A percentile compares a stretch with the other conserved stretches of the same genome.
These are phyloP conservation scores for Ophonus ardosiacus DNA, from an alignment of 2,888 invertebrate species.

Conservation along the genomic window DNA sequence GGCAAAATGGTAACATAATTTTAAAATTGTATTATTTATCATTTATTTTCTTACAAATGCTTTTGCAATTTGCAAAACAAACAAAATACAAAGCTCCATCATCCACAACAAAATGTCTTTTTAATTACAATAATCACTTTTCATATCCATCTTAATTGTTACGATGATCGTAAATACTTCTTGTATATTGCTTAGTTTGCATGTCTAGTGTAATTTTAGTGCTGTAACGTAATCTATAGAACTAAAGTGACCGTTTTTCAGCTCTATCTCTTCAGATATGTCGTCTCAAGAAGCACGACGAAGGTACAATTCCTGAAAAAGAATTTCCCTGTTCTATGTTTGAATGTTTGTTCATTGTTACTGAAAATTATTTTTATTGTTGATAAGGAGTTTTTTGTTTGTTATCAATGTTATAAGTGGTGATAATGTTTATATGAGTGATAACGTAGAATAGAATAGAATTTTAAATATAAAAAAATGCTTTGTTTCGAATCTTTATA, in stretches of 20 bases:
- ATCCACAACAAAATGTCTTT: not conserved
- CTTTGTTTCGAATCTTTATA: no score
- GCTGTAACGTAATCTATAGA: slow-evolving; percentile 21
- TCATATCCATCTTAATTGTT: not conserved
- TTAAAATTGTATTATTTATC: not conserved
- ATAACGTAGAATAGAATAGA: not conserved
- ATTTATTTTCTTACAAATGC: not conserved
- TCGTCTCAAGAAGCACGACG: slow-evolving; percentile 73
- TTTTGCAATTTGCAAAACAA: not conserved
- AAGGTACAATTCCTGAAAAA: slow-evolving; percentile 70
- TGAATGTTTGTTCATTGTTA: slow-evolving; percentile 26
- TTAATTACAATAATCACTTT: not conserved
- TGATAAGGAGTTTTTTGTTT: not conserved
- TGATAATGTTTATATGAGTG: not conserved
- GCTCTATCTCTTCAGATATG: slow-evolving; percentile 62
- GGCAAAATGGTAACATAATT: not conserved
- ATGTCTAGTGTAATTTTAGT: slow-evolving; percentile 28
- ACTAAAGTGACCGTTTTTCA: slow-evolving; percentile 56
- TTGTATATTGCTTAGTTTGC: slow-evolving; percentile 1
- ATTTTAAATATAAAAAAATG: no score
- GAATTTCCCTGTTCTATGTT: slow-evolving; percentile 8
- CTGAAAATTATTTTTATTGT: not conserved
- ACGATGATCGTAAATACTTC: not conserved
- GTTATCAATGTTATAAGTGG: not conserved
- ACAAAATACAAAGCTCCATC: not conserved